A percentile compares a stretch with the other conserved stretches of the same genome.
Evolutionary conservation across 2,797 vertebrate species (phyloP).

Genomic region (Rhinichthys osculus): DNA sequence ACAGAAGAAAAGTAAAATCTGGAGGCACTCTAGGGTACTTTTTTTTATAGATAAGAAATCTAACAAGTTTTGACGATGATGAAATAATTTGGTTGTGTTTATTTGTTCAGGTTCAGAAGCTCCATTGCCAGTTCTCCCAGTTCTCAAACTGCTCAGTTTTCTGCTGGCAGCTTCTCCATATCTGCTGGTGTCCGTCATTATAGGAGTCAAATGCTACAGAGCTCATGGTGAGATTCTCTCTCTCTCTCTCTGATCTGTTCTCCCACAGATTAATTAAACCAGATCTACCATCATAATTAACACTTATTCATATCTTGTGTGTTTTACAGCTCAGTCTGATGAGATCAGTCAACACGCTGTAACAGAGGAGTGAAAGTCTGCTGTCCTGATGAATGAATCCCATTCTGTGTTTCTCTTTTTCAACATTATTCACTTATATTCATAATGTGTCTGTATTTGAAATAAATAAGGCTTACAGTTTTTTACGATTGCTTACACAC

Average conservation of each 20-base stretch:
- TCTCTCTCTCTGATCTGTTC: not conserved
- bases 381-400: not conserved
- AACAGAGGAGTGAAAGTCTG: not conserved
- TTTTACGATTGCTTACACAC: no score
- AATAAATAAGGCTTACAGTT: not conserved
- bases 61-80: not conserved
- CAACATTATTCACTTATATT: no score
- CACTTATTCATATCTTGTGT: not conserved
- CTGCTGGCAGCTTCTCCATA: conserved; percentile 12
- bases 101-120: not conserved
- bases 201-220: conserved; percentile 27
- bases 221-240: conserved; percentile 8
- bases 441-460: not conserved
- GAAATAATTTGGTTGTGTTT: not conserved
- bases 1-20: no score
- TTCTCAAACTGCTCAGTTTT: not conserved
- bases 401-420: not conserved
- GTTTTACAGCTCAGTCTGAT: not conserved
- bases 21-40: no score
- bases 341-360: not conserved
- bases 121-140: not conserved
- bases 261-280: not conserved
- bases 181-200: not conserved
- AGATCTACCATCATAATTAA: no score
- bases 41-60: no score